phyloP scores from a whole-genome alignment of 2,888 invertebrate species.

The Tetragonula carbonaria region DNA sequence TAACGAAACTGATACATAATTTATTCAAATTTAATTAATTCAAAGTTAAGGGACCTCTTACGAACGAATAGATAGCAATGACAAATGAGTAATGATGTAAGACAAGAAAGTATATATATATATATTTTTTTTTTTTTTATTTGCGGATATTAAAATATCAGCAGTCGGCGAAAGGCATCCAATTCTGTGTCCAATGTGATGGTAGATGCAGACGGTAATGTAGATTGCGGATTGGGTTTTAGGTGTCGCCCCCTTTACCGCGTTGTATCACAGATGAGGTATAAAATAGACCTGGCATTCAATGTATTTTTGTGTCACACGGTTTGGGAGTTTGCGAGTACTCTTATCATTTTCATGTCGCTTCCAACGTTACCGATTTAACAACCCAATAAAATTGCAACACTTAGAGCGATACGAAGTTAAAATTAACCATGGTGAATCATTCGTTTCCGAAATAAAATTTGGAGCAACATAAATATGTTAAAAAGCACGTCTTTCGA shows the following conservation, averaged over 20 bases:
- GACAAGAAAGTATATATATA: constrained; percentile 13
- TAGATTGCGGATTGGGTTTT: constrained; percentile 69
- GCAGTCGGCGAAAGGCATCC: constrained; percentile 68
- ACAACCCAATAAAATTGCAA: neutral
- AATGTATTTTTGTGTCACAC: neutral
- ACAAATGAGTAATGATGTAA: constrained; percentile 7
- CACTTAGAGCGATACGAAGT: neutral
- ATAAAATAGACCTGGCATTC: neutral
- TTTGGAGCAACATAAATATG: neutral
- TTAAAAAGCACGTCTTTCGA: too few species aligned
- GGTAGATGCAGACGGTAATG: constrained; percentile 74
- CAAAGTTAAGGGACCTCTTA: neutral
- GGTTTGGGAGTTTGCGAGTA: neutral
- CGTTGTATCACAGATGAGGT: constrained; percentile 52
- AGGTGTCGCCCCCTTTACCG: constrained; percentile 64
- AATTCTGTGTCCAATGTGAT: constrained; percentile 59
- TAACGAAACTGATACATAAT: neutral
- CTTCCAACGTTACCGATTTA: constrained; percentile 1
- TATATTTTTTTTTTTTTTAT: constrained; percentile 41
- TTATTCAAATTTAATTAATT: neutral
- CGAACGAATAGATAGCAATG: neutral
- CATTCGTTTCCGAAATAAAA: neutral
- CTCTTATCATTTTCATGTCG: neutral
- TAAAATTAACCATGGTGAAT: neutral
- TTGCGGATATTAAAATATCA: constrained; percentile 64